Conservation (phyloP, 2,888 invertebrate genomes). For the Drosophila mimica region DNA sequence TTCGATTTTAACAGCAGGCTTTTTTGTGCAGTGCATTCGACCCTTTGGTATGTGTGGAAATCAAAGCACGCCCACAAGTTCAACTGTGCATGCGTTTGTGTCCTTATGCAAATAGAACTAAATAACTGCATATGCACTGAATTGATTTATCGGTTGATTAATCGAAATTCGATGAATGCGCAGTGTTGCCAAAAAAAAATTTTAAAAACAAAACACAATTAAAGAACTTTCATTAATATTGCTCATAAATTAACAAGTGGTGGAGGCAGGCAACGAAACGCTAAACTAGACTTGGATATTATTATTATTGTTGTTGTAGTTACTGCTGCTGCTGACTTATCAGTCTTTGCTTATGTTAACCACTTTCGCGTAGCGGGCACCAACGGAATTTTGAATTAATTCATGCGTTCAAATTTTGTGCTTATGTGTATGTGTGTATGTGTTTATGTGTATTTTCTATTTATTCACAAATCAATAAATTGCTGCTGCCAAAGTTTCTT, state of each 20-base stretch:
- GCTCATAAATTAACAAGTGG: slow-evolving; percentile 3
- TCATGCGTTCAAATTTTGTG: slow-evolving; percentile 62
- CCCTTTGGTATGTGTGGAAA: background rate
- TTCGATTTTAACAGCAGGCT: background rate
- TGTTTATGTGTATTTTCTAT: slow-evolving; percentile 9
- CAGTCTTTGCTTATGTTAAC: slow-evolving; percentile 44
- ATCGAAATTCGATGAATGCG: slow-evolving; percentile 7
- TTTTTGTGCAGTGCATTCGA: slow-evolving; percentile 1
- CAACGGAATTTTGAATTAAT: slow-evolving; percentile 78
- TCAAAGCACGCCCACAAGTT: background rate
- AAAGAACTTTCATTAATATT: slow-evolving; percentile 55
- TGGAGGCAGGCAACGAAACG: slow-evolving; percentile 18
- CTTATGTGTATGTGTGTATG: background rate
- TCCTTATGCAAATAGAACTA: background rate
- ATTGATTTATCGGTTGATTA: slow-evolving; percentile 2
- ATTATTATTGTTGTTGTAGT: slow-evolving; percentile 9
- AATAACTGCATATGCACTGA: background rate
- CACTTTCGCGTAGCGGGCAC: slow-evolving; percentile 73
- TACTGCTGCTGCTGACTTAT: slow-evolving; percentile 21
- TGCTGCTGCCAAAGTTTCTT: slow-evolving; percentile 57
- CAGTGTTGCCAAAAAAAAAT: slow-evolving; percentile 3
- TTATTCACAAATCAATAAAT: slow-evolving; percentile 66
- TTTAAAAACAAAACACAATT: slow-evolving; percentile 19
- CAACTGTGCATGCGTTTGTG: background rate
- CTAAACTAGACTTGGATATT: slow-evolving; percentile 6